Conservation (phyloP, 1,140 invertebrate species). For the Brachystomella parvula region DNA sequence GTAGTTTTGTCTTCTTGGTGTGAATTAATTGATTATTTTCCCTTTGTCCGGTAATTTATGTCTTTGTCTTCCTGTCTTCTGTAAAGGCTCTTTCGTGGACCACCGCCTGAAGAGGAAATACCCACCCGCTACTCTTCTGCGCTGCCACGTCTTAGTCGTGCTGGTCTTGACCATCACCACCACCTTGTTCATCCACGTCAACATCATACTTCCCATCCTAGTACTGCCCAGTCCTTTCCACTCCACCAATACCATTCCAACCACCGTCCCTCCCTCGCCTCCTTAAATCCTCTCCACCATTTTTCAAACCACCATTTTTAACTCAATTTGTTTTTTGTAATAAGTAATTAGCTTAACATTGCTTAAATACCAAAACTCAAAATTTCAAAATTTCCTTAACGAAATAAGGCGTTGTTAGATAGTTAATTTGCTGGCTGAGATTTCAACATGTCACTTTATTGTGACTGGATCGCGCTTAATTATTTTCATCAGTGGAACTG, state of each 20-base stretch:
- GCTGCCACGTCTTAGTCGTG: conserved; percentile 36
- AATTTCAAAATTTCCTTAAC: too few relatives aligned
- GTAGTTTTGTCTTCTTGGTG: too few relatives aligned
- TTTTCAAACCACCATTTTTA: conserved; percentile 16
- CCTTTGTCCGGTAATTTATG: too few relatives aligned
- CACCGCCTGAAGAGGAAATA: conserved; percentile 30
- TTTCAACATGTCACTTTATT: too few relatives aligned
- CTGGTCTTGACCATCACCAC: conserved; percentile 37
- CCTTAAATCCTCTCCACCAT: conserved; percentile 8
- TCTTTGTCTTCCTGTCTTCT: conserved; percentile 20
- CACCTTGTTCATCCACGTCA: conserved; percentile 33
- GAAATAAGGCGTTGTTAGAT: too few relatives aligned
- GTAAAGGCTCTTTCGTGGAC: conserved; percentile 37
- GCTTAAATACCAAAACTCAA: too few relatives aligned
- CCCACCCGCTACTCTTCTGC: conserved; percentile 24
- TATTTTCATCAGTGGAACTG: too few relatives aligned
- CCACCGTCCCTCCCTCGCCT: conserved; percentile 9
- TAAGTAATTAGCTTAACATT: neutral
- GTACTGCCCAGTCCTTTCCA: conserved; percentile 24
- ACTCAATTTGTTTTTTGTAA: neutral
- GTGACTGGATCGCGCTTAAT: too few relatives aligned
- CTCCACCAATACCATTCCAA: conserved; percentile 19
- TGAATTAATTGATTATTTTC: too few relatives aligned
- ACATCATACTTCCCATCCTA: conserved; percentile 20
- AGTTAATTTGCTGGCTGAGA: too few relatives aligned